Evolutionary conservation across 35 echinoderm and acorn worm genomes (phyloP), one percentile per base, ranked within the genome.

Genomic region (Holothuria glaberrima): DNA sequence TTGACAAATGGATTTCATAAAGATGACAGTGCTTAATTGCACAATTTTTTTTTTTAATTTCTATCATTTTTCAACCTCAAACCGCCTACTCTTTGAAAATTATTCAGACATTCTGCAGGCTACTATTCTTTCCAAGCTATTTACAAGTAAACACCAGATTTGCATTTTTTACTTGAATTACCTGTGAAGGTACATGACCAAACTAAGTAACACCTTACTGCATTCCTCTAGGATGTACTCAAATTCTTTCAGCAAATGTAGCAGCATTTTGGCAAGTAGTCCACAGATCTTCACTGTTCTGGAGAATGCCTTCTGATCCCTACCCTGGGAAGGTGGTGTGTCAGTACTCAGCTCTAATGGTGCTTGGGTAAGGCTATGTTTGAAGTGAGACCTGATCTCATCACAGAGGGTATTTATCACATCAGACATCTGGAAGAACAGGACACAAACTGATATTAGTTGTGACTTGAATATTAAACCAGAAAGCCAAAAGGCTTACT

Each of bases 201-300:
- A 54, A 1, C 89, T 26, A 34, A 82, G 89, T 0, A 97, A 56
- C 28, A 66, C 68, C 52, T 59, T 66, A 30, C 24, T 26, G 46
- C 92, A 87, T 0, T 91, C 58, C 27, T 86, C 90, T 29, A 90
- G 30, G 60, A 74, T 78, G 9, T 76, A 82, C 10, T 92, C 89
- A 86, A 90, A 94, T 34, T 97, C 95, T 89, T 97, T 97, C 75
- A 97, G 38, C 16, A 97, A 52, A 44, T 97, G 95, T 26, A 94
- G 41, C 73, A 97, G 87, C 95, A 97, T 97, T 89, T 97, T 97
- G 24, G 90, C 66, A 65, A 85, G 92, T 36, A 97, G 65, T 33
- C 86, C 87, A 84, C 95, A 97, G 34, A 97, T 91, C 82, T 94
- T 97, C 29, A 97, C 84, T 21, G 89, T 94, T 86, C 88, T 85